phyloP scores from a whole-genome alignment of 2,113 vertebrate species.

The Megaceryle torquata region DNA sequence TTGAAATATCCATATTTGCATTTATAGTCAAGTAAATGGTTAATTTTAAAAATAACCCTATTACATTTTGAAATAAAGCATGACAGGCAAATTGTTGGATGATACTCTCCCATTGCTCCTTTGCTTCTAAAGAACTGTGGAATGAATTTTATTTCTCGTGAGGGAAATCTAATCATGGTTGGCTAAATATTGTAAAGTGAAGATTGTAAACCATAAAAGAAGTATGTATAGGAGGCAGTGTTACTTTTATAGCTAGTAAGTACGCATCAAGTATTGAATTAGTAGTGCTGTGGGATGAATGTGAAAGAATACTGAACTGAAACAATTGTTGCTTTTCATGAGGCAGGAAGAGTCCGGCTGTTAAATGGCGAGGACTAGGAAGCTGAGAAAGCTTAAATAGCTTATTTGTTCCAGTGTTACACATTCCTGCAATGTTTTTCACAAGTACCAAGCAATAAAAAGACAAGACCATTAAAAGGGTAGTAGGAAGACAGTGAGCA shows the following conservation, averaged over 20 bases:
- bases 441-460: not conserved
- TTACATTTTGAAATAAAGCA: not conserved
- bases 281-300: not conserved
- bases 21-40: not conserved
- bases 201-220: not conserved
- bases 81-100: not conserved
- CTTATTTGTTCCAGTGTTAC: not conserved
- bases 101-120: not conserved
- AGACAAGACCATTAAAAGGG: not conserved
- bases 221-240: not conserved
- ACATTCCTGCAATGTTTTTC: not conserved
- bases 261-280: not conserved
- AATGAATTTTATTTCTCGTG: not conserved
- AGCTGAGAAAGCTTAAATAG: not conserved
- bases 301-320: not conserved
- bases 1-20: not conserved
- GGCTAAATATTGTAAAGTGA: not conserved
- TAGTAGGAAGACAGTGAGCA: not conserved
- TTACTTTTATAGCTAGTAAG: not conserved
- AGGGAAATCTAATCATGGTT: not conserved
- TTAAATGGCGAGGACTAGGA: not conserved
- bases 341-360: not conserved
- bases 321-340: not conserved
- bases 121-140: not conserved
- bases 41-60: not conserved